Evolutionary conservation across 2,888 invertebrate species (phyloP).

Genomic region (Julus scanicus): DNA sequence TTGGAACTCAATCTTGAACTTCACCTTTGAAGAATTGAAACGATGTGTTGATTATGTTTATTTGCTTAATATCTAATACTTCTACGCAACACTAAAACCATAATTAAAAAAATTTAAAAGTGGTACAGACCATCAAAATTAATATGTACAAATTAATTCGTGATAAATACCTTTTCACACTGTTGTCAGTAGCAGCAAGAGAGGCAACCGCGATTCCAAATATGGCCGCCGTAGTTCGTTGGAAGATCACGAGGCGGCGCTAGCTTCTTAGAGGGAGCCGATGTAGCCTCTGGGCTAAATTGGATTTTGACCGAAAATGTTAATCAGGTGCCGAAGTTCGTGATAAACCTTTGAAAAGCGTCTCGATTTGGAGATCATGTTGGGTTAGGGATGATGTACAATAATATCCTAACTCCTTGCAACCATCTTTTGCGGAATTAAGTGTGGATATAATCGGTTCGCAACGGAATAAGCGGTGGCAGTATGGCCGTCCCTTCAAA

Average conservation of each 20-base stretch:
- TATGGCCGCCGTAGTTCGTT: background rate
- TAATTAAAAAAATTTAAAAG: background rate
- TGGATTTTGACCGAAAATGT: constrained; percentile 12
- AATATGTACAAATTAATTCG: background rate
- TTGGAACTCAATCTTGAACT: background rate
- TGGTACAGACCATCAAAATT: background rate
- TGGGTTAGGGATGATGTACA: background rate
- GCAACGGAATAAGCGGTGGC: background rate
- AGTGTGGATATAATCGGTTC: background rate
- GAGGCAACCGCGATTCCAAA: background rate
- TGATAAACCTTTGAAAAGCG: background rate
- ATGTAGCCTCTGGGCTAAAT: constrained; percentile 5
- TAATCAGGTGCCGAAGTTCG: constrained; percentile 26
- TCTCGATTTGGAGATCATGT: background rate
- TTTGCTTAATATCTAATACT: background rate
- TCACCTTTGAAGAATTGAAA: background rate
- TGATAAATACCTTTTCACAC: background rate
- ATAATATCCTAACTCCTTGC: background rate
- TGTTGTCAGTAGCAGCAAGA: background rate
- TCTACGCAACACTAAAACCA: background rate
- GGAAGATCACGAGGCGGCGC: background rate
- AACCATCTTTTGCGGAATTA: background rate
- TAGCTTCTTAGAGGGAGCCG: background rate
- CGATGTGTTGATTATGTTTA: too few species aligned
- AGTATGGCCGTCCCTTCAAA: background rate